Conservation (phyloP, 2,113 vertebrate genomes). For the Panurus biarmicus region DNA sequence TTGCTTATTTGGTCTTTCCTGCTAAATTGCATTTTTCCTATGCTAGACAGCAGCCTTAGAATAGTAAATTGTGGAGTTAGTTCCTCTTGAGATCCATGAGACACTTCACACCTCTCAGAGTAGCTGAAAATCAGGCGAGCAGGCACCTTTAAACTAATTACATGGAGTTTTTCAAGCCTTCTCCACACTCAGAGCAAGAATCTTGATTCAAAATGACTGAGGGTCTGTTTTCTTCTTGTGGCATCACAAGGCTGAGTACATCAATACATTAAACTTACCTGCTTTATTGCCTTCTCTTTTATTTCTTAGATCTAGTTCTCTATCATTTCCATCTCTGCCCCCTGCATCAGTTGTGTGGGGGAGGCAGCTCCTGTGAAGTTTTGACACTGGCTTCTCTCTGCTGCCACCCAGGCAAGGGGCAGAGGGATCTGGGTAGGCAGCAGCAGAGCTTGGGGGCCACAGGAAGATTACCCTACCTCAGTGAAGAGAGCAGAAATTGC, state of each 20-base stretch:
- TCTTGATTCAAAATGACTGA: background rate
- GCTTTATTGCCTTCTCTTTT: background rate
- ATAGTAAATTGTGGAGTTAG: background rate
- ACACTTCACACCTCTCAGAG: slow-evolving; percentile 22
- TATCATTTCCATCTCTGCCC: background rate
- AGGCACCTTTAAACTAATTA: slow-evolving; percentile 24
- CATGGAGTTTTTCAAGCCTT: background rate
- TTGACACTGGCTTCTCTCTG: background rate
- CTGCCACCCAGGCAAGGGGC: background rate
- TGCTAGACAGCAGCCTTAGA: background rate
- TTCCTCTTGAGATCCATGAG: background rate
- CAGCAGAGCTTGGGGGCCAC: background rate
- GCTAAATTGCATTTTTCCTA: background rate
- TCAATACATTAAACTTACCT: background rate
- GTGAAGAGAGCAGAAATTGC: background rate
- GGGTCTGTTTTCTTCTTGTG: background rate
- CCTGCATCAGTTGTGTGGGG: background rate
- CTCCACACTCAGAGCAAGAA: background rate
- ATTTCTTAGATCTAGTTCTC: background rate
- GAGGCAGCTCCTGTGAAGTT: background rate
- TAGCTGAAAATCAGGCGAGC: background rate
- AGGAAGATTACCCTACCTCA: background rate
- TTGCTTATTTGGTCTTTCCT: background rate
- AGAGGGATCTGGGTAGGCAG: background rate
- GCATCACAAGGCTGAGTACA: background rate